Evolutionary conservation across 2,888 invertebrate species (phyloP), one percentile per base, ranked within the genome.

Genomic region (Nomada fabriciana): DNA sequence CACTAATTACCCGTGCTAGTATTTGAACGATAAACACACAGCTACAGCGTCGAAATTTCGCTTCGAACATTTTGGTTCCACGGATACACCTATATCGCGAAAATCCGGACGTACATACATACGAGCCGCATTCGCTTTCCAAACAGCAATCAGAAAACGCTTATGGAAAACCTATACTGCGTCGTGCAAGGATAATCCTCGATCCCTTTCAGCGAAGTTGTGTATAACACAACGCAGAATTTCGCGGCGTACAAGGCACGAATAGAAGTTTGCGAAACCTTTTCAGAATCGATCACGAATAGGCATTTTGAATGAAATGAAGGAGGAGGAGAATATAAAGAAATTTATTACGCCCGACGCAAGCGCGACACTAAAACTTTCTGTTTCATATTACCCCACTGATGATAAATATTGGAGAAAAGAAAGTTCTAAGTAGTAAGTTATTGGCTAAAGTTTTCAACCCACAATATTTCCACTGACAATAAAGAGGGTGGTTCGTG

Each of bases 161-260:
- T 82, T 82, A 82, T 63, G 75, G 76, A 53, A 82, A 82, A 82
- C 67, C 76, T 82, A 70, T 82, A 80, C 36, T 7, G 25, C 43
- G 25, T 20, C 23, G 43, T 25, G 69, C 36, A 4, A 42, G 20
- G 36, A 43, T 82, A 81, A 82, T 82, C 67, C 75, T 23, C 36
- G 18, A 25, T 55, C 71, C 60, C 47, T 47, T 43, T 55, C 36
- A 2, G 20, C 0, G 29, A 60, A 36, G 18, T 52, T 50, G 25
- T 25, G n/a, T n/a, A 42, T 18, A 50, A 9, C 25, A 11, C 25
- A 65, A n/a, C 50, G 59, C 64, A 36, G 29, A 52, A 57, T 72
- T 68, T 57, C 13, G 5, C 3, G 53, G 50, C 18, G 47, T 20
- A 43, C 20, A 29, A 13, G 4, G n/a, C 1, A 15, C 13, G 70